Conservation (phyloP, 1,140 invertebrate genomes). For the Plodia interpunctella region DNA sequence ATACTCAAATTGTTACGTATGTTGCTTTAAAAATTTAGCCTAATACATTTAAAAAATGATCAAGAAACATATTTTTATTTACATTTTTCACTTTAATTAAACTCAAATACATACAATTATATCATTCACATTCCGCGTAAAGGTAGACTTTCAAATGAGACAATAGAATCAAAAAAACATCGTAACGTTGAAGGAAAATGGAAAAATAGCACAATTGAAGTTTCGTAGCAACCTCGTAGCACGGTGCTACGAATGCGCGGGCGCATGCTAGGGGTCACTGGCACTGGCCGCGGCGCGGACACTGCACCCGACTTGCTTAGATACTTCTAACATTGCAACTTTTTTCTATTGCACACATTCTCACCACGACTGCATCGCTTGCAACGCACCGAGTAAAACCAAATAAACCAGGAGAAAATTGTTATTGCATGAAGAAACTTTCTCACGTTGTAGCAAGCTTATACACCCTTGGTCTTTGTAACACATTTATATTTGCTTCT, state of each 20-base stretch:
- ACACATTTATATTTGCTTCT: too few relatives aligned
- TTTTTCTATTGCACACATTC: constrained; percentile 71
- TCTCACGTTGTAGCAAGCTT: neutral
- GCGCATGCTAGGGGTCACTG: constrained; percentile 54
- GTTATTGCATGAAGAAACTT: neutral
- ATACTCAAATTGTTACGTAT: too few relatives aligned
- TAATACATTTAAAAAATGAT: too few relatives aligned
- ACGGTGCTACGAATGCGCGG: constrained; percentile 45
- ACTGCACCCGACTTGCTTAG: constrained; percentile 69
- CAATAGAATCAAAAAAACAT: neutral
- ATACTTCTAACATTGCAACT: constrained; percentile 70
- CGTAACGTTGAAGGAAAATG: neutral
- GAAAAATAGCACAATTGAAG: neutral
- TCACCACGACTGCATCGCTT: constrained; percentile 24
- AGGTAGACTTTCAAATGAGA: too few relatives aligned
- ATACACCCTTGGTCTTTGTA: neutral
- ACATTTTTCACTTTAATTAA: too few relatives aligned
- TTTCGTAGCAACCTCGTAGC: constrained; percentile 56
- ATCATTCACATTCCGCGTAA: too few relatives aligned
- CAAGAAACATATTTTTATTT: too few relatives aligned
- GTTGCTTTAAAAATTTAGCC: too few relatives aligned
- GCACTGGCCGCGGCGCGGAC: constrained; percentile 46
- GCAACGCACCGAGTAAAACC: constrained; percentile 1
- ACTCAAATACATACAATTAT: too few relatives aligned
- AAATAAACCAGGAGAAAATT: constrained; percentile 8